Evolutionary conservation across 1,140 invertebrate genomes (phyloP).

Genomic region (Delia radicum): DNA sequence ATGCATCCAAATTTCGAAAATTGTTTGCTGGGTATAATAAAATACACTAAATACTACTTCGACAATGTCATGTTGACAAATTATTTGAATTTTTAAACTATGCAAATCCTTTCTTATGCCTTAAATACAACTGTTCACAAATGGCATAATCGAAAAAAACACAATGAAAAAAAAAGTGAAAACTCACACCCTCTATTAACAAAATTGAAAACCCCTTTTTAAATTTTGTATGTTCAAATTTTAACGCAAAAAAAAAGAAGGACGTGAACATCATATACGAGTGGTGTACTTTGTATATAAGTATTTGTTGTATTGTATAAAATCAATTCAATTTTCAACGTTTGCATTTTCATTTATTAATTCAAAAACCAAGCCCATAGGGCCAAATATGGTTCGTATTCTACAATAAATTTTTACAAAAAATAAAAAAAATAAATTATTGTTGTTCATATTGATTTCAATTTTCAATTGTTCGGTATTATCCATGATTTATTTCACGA

Average conservation of each 20-base stretch:
- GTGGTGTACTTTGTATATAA: background rate
- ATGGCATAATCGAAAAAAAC: background rate
- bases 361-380: too few species aligned
- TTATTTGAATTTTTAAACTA: conserved; percentile 10
- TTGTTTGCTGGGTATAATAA: too few species aligned
- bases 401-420: too few species aligned
- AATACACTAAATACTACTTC: background rate
- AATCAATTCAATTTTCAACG: conserved; percentile 20
- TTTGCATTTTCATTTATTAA: too few species aligned
- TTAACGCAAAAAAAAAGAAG: background rate
- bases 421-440: too few species aligned
- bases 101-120: conserved; percentile 14
- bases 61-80: conserved; percentile 11
- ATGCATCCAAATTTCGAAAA: too few species aligned
- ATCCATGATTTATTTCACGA: conserved; percentile 17
- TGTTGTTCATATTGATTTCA: conserved; percentile 19
- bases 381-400: too few species aligned
- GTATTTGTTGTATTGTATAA: conserved; percentile 1
- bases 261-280: background rate
- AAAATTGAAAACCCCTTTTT: background rate
- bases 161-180: background rate
- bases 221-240: background rate
- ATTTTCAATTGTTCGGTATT: conserved; percentile 14
- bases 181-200: conserved; percentile 1
- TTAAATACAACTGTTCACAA: conserved; percentile 21